These are phyloP conservation scores for Bellardia pandia DNA, from an alignment of 2,888 invertebrate species.

Conservation along the genomic window DNA sequence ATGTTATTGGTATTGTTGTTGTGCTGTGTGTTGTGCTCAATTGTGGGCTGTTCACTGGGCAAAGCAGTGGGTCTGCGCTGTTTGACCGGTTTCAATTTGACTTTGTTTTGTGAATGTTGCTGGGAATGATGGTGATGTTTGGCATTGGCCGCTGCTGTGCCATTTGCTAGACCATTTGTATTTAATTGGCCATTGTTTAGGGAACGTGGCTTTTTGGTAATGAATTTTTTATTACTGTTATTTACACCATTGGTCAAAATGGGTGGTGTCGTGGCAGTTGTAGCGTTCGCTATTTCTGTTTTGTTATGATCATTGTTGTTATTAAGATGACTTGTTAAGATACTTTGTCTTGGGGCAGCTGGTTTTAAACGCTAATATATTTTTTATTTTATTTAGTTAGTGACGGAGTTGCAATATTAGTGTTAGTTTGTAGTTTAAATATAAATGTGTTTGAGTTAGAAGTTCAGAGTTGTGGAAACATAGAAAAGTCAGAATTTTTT, in stretches of 20 bases:
- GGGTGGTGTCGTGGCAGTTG: neutral
- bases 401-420: conserved; percentile 38
- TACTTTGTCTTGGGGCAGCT: conserved; percentile 56
- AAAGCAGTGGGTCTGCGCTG: conserved; percentile 80
- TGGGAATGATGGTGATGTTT: conserved; percentile 75
- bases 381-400: neutral
- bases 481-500: conserved; percentile 9
- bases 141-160: conserved; percentile 43
- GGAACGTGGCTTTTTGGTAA: conserved; percentile 74
- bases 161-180: conserved; percentile 64
- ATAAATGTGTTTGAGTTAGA: conserved; percentile 60
- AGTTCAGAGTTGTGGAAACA: conserved; percentile 29
- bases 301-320: conserved; percentile 56
- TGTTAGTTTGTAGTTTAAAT: conserved; percentile 57
- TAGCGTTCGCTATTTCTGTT: conserved; percentile 57
- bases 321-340: conserved; percentile 72
- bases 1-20: neutral
- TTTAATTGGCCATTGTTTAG: conserved; percentile 61
- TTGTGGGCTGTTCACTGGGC: conserved; percentile 77
- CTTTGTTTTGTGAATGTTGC: conserved; percentile 76
- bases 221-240: conserved; percentile 73
- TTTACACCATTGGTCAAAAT: conserved; percentile 37
- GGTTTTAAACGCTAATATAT: conserved; percentile 55
- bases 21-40: conserved; percentile 47
- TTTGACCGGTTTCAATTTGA: conserved; percentile 80